phyloP scores from a whole-genome alignment of 2,888 invertebrate species.

The Limnephilus auricula region DNA sequence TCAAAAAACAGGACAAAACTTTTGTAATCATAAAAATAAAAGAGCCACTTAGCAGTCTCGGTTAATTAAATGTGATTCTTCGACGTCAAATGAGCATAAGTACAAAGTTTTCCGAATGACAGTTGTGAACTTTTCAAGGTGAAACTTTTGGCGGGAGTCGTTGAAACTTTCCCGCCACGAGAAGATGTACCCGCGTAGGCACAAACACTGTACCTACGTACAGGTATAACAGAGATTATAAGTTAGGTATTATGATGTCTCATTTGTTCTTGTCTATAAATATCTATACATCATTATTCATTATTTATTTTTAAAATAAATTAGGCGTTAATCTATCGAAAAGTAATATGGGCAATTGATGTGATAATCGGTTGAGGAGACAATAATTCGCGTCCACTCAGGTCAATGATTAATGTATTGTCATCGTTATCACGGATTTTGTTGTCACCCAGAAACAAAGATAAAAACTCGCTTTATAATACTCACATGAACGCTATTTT shows the following conservation, averaged over 20 bases:
- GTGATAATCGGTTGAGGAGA: background rate
- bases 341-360: background rate
- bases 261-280: background rate
- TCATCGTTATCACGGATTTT: background rate
- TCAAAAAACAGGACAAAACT: background rate
- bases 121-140: slow-evolving; percentile 34
- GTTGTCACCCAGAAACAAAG: background rate
- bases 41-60: background rate
- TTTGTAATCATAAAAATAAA: background rate
- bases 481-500: background rate
- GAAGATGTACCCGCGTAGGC: background rate
- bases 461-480: background rate
- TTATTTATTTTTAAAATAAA: too few relatives aligned
- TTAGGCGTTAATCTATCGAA: too few relatives aligned
- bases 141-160: slow-evolving; percentile 43
- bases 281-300: too few relatives aligned
- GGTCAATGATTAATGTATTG: background rate
- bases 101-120: slow-evolving; percentile 7
- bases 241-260: background rate
- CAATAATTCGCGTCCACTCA: background rate
- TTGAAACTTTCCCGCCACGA: slow-evolving; percentile 31
- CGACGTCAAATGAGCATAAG: background rate
- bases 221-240: background rate
- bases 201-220: background rate
- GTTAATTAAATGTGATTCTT: background rate